phyloP scores from a whole-genome alignment of 35 echinoderm and acorn worm genomes.

The Holothuria glaberrima region DNA sequence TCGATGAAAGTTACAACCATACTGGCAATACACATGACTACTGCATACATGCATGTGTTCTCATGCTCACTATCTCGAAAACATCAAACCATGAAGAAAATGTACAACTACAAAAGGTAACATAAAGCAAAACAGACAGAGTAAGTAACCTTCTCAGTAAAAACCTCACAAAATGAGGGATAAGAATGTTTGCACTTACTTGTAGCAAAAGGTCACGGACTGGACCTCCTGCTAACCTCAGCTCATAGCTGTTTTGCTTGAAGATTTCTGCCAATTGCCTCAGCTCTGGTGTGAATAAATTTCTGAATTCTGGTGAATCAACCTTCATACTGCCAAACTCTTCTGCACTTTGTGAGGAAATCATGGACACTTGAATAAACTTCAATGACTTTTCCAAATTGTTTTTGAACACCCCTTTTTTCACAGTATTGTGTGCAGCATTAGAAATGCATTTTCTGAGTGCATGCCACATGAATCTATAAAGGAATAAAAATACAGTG shows the following conservation, averaged over 20 bases:
- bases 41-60: too few species aligned
- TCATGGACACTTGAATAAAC: background rate
- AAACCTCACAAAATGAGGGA: too few species aligned
- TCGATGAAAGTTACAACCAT: too few species aligned
- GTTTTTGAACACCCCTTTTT: background rate
- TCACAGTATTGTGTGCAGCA: too few species aligned
- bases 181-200: constrained; percentile 24
- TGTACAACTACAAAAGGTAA: too few species aligned
- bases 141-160: too few species aligned
- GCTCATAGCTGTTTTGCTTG: constrained; percentile 78
- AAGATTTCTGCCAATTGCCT: constrained; percentile 78
- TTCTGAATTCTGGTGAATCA: constrained; percentile 80
- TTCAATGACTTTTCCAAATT: background rate
- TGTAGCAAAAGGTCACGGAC: constrained; percentile 84
- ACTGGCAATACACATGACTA: too few species aligned
- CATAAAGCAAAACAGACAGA: too few species aligned
- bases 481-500: background rate
- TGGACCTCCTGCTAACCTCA: constrained; percentile 92
- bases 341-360: background rate
- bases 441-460: too few species aligned
- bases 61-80: too few species aligned
- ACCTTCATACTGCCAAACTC: constrained; percentile 71
- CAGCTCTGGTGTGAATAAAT: constrained; percentile 83
- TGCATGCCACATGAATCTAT: background rate
- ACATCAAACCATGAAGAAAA: too few species aligned